Evolutionary conservation across 1,140 invertebrate genomes (phyloP), one percentile per base, ranked within the genome.

Genomic region (Drosophila miranda): DNA sequence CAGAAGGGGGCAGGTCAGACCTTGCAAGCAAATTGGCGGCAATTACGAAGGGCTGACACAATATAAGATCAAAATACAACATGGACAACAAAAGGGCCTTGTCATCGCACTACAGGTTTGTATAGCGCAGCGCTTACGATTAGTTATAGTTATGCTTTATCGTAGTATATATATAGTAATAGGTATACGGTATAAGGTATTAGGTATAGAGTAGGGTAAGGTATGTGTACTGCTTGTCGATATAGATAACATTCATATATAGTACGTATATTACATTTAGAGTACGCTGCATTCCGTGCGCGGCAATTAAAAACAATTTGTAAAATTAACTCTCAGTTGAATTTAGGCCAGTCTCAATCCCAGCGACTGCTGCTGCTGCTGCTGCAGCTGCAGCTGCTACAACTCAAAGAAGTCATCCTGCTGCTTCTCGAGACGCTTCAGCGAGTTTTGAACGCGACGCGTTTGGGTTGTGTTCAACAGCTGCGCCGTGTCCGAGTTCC

Each of bases 361-460:
- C 19, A 41, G 45, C 45, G 56, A 14, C 38, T 34, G 42, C 45
- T 52, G 16, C 38, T 34, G 42, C 45, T 52, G 16, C 8, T 34
- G 9, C 46, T 42, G 26, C 21, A 41, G 30, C 28, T 45, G 45
- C 34, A 45, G 73, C 78, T 93, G 95, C 95, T 96, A 97, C 94
- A 97, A 95, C 91, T 97, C 95, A 90, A 97, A 97, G 90, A 97
- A 94, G 90, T 97, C 96, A 82, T 97, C 96, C 91, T 97, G 96
- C 81, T 95, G 94, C 80, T 95, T 93, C 91, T 97, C 95, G 56
- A 97, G 92, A 78, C 95, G 93, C 90, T 95, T 94, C 44, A 97
- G 89, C 2, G 96, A 97, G 64, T 93, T 95, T 88, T 94, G 94
- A 4, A 97, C 94, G 82, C 94, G 94, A 70, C 94, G 93, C 38